Percentiles rank a stretch among this genome's conserved stretches.
These are phyloP conservation scores for Euthynnus affinis DNA, from an alignment of 2,797 vertebrate species.

Conservation along the genomic window DNA sequence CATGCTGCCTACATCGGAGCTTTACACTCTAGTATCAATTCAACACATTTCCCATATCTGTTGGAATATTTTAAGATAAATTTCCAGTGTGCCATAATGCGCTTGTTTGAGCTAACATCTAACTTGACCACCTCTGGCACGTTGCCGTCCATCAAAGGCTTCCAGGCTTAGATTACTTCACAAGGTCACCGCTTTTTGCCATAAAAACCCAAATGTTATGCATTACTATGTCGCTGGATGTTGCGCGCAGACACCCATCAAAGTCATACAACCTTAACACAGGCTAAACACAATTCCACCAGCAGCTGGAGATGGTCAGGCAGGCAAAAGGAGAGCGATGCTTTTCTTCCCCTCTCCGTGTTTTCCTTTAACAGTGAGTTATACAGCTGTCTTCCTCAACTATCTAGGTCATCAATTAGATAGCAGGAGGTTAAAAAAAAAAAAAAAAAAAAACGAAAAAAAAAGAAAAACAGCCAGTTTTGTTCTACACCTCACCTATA, in stretches of 20 bases:
- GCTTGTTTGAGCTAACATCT: constrained; percentile 24
- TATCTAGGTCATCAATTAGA: constrained; percentile 82
- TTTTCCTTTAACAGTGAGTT: constrained; percentile 75
- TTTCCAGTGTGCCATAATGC: constrained; percentile 21
- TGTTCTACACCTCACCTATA: constrained; percentile 74
- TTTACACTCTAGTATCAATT: constrained; percentile 6
- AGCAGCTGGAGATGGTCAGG: constrained; percentile 54
- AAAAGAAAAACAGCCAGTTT: constrained; percentile 49
- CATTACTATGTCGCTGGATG: constrained; percentile 25
- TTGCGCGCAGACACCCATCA: constrained; percentile 39
- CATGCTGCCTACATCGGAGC: background rate
- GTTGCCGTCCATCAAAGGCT: constrained; percentile 41
- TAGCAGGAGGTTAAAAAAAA: constrained; percentile 52
- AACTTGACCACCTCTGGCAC: constrained; percentile 27
- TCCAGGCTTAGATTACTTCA: constrained; percentile 20
- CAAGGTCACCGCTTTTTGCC: constrained; percentile 53
- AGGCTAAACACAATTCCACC: constrained; percentile 27
- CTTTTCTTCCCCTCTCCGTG: constrained; percentile 32
- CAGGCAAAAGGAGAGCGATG: constrained; percentile 51
- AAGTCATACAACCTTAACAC: constrained; percentile 38
- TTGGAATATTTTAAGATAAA: constrained; percentile 23
- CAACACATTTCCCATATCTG: constrained; percentile 3
- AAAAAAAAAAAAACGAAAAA: constrained; percentile 33
- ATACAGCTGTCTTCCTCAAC: constrained; percentile 77
- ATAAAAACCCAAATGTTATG: constrained; percentile 41